Evolutionary conservation across 2,888 invertebrate genomes (phyloP).

Genomic region (Dicyrtomina minuta): DNA sequence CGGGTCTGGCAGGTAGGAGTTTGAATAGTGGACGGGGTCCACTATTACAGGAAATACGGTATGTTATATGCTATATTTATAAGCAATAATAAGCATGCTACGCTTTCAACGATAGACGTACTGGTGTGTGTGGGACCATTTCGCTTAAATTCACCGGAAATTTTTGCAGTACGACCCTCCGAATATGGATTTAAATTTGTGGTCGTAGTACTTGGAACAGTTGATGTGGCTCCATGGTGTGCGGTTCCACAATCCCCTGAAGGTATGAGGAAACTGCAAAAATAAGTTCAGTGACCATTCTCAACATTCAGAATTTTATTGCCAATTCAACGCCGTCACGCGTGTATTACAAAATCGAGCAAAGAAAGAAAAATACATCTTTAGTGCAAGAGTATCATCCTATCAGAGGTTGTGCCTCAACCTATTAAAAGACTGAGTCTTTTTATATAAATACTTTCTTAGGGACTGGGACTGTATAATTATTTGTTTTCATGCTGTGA

Average conservation of each 20-base stretch:
- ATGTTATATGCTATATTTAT: no score
- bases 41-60: no score
- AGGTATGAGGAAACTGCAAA: conserved; percentile 49
- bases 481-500: not conserved
- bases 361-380: not conserved
- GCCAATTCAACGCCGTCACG: not conserved
- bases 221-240: conserved; percentile 26
- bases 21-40: no score
- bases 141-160: not conserved
- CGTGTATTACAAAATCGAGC: not conserved
- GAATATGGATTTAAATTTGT: not conserved
- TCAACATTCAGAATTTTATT: conserved; percentile 30
- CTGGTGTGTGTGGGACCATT: no score
- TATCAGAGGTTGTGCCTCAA: not conserved
- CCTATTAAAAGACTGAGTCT: no score
- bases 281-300: conserved; percentile 11
- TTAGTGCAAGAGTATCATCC: not conserved
- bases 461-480: not conserved
- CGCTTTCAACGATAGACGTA: no score
- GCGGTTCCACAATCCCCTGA: conserved; percentile 49
- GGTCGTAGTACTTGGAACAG: not conserved
- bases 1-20: no score
- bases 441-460: not conserved
- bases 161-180: not conserved
- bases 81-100: no score